These are phyloP conservation scores for Donacobius atricapilla DNA, from an alignment of 2,113 vertebrate genomes.

Conservation along the genomic window DNA sequence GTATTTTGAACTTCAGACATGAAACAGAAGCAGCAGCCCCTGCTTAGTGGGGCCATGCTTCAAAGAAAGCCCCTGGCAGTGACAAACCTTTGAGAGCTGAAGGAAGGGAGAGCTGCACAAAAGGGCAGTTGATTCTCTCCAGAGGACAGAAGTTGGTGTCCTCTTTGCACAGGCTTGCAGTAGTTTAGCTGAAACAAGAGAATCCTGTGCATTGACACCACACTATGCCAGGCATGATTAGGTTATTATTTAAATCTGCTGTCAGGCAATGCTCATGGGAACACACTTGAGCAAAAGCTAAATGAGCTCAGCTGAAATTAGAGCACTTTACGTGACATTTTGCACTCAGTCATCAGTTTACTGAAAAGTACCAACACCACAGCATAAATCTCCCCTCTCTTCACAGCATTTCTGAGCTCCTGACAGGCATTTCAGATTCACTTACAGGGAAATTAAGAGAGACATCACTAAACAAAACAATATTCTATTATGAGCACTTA, in stretches of 20 bases:
- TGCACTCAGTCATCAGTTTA: background rate
- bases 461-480: background rate
- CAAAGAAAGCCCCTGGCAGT: background rate
- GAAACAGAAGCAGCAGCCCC: background rate
- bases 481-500: background rate
- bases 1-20: background rate
- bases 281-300: slow-evolving; percentile 26
- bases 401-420: background rate
- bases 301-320: slow-evolving; percentile 54
- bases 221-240: background rate
- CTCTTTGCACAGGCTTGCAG: background rate
- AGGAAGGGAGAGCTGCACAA: background rate
- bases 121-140: background rate
- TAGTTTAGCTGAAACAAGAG: background rate
- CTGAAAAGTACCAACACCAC: background rate
- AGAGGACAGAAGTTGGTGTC: background rate
- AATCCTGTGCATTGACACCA: background rate
- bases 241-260: slow-evolving; percentile 33
- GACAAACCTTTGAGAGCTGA: background rate
- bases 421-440: background rate
- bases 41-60: rapidly evolving
- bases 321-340: slow-evolving; percentile 16
- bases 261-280: slow-evolving; percentile 28
- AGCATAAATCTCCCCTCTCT: background rate
- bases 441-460: background rate